Percentiles rank a stretch among this genome's conserved stretches.
Conservation (phyloP, 2,113 vertebrate species). For the Chionis minor region DNA sequence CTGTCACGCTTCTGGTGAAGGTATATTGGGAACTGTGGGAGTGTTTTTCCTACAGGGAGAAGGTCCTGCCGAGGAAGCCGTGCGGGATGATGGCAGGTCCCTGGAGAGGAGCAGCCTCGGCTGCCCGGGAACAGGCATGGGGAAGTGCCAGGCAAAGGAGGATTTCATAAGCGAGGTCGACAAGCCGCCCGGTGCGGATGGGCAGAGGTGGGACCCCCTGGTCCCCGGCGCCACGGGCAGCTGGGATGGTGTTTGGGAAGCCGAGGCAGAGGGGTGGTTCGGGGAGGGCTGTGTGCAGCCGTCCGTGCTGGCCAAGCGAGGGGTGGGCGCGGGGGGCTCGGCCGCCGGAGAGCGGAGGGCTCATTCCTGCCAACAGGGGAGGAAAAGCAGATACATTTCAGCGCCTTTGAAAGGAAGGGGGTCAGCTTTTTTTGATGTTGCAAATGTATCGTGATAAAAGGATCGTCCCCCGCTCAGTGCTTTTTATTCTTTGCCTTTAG, state of each 20-base stretch:
- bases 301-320: not conserved
- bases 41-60: not conserved
- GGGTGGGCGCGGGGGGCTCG: conserved; percentile 11
- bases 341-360: not conserved
- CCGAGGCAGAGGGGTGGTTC: not conserved
- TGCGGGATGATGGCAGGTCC: not conserved
- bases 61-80: not conserved
- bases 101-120: not conserved
- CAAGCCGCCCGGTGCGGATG: not conserved
- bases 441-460: conserved; percentile 48
- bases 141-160: not conserved
- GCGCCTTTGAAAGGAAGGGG: conserved; percentile 16
- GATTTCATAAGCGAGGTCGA: not conserved
- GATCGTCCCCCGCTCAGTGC: not conserved
- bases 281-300: conserved; percentile 4
- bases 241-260: not conserved
- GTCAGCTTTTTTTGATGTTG: conserved; percentile 32
- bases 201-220: not conserved
- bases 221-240: not conserved
- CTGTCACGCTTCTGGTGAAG: not conserved
- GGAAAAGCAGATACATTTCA: conserved; percentile 57
- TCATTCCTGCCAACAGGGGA: conserved; percentile 61
- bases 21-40: conserved; percentile 32
- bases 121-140: not conserved
- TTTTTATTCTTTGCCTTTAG: conserved; percentile 60